A percentile compares a stretch with the other conserved stretches of the same genome.
phyloP scores from a whole-genome alignment of 2,797 vertebrate species.

The Gobio occitaniae region DNA sequence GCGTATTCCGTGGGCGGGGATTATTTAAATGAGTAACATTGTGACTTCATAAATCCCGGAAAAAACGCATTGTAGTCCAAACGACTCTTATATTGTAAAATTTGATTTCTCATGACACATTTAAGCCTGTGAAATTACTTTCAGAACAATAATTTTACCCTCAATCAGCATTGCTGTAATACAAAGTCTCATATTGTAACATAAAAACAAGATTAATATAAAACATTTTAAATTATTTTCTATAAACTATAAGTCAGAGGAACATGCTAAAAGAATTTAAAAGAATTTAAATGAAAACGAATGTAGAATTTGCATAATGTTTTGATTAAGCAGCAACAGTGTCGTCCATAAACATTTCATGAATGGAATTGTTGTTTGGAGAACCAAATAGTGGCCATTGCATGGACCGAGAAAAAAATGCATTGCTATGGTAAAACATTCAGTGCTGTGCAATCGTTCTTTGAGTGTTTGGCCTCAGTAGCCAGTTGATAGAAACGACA shows the following conservation, averaged over 20 bases:
- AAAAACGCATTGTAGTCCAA: too few relatives aligned
- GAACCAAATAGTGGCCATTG: background rate
- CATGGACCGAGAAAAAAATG: slow-evolving; percentile 15
- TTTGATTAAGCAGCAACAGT: background rate
- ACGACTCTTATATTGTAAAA: background rate
- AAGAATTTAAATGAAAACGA: background rate
- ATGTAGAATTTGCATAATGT: background rate
- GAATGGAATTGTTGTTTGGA: background rate
- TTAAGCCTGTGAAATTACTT: background rate
- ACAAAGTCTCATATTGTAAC: background rate
- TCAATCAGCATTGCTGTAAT: background rate
- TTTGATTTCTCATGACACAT: background rate
- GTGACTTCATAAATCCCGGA: too few relatives aligned
- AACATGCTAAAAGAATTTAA: background rate
- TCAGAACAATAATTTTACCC: background rate
- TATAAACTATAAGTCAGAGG: background rate
- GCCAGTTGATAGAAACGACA: slow-evolving; percentile 25
- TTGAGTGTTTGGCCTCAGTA: slow-evolving; percentile 26
- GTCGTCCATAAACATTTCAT: background rate
- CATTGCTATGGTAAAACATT: background rate
- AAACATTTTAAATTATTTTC: background rate
- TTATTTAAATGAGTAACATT: too few relatives aligned
- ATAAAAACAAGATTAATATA: background rate
- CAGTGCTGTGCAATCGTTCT: background rate
- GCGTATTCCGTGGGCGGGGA: too few relatives aligned